phyloP scores from a whole-genome alignment of 1,140 invertebrate species.

The Euura saliciscinereae region DNA sequence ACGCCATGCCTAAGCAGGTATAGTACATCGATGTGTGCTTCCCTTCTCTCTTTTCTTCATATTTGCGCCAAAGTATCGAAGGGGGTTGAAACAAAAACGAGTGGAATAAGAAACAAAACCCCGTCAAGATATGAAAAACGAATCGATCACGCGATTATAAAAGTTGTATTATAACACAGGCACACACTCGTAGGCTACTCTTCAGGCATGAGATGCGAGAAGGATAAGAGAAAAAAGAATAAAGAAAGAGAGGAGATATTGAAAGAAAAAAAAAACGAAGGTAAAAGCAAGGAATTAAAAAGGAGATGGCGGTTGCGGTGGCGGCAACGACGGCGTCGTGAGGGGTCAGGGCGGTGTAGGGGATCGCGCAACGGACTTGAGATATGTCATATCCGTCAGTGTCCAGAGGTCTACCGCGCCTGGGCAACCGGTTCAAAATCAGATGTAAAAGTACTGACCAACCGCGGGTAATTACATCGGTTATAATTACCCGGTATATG shows the following conservation, averaged over 20 bases:
- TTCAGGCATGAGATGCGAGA: constrained; percentile 8
- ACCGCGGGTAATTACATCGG: constrained; percentile 8
- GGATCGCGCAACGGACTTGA: constrained; percentile 41
- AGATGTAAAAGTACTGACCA: constrained; percentile 10
- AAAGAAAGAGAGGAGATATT: constrained; percentile 24
- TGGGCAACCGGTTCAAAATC: constrained; percentile 3
- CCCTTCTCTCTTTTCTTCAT: no score
- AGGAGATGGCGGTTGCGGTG: constrained; percentile 3
- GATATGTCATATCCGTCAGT: constrained; percentile 54
- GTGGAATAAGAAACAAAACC: no score
- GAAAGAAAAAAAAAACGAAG: constrained; percentile 17
- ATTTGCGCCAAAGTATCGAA: no score
- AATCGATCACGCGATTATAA: no score
- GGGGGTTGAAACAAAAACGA: no score
- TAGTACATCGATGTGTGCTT: no score
- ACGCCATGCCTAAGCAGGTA: neutral
- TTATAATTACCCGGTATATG: no score
- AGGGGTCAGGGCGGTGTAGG: neutral
- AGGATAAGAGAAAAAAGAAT: constrained; percentile 20
- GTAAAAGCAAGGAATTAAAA: constrained; percentile 21
- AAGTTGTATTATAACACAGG: no score
- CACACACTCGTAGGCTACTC: no score
- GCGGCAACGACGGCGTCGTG: neutral
- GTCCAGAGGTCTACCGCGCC: constrained; percentile 28
- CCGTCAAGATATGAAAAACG: no score